A percentile compares a stretch with the other conserved stretches of the same genome.
These are phyloP conservation scores for Dryobates pubescens DNA, from an alignment of 2,797 vertebrate genomes.

Conservation along the genomic window DNA sequence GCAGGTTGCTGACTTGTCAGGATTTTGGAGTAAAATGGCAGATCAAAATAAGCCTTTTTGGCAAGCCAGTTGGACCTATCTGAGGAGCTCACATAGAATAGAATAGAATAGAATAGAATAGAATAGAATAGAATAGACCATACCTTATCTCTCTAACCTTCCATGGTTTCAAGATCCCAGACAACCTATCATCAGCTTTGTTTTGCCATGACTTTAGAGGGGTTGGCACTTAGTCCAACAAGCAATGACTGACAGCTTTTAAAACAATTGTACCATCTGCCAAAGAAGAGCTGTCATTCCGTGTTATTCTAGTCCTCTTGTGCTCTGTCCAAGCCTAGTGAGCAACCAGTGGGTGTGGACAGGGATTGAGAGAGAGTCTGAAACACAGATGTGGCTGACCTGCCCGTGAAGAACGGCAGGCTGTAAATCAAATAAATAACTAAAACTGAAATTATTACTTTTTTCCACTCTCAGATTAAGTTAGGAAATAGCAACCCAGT, in stretches of 20 bases:
- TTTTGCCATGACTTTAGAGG: background rate
- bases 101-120: too few relatives aligned
- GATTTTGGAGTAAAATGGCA: background rate
- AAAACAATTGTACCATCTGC: constrained; percentile 26
- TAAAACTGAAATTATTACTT: background rate
- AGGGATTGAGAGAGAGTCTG: background rate
- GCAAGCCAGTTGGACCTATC: background rate
- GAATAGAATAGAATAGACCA: too few relatives aligned
- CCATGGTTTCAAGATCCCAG: background rate
- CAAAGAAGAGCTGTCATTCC: background rate
- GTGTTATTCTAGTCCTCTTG: background rate
- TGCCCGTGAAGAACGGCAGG: background rate
- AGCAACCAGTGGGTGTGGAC: constrained; percentile 15
- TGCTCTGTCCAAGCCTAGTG: background rate
- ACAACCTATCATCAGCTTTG: background rate
- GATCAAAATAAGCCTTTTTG: background rate
- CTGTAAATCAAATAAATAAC: background rate
- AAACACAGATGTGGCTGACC: constrained; percentile 7
- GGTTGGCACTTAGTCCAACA: constrained; percentile 2
- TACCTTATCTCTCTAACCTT: background rate
- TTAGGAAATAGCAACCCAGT: background rate
- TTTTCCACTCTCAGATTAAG: background rate
- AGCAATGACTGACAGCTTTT: constrained; percentile 21
- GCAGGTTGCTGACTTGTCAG: background rate
- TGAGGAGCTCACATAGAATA: background rate